Evolutionary conservation across 2,113 vertebrate species (phyloP), one percentile per base, ranked within the genome.

Genomic region (Leucoraja erinaceus): DNA sequence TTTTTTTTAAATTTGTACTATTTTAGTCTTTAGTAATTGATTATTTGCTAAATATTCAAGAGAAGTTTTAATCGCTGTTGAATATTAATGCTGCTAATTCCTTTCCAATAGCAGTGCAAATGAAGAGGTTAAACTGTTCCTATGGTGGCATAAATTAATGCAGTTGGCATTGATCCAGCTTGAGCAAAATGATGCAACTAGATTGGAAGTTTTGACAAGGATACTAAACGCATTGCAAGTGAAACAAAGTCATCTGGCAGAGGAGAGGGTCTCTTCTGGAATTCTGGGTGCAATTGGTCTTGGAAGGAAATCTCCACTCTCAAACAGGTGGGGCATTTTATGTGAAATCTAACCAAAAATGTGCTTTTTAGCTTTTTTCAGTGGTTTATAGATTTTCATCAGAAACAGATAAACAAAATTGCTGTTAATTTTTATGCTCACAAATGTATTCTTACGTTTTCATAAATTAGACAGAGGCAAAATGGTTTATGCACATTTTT

Each of bases 71-170:
- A 47, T 28, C 70, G 47, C 33, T 91, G 22, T 38, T 91, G 33
- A 72, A 72, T 47, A 14, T 91, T 72, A 54, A 91, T 6, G 18
- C 28, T 72, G 70, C 70, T 88, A 31, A 18, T 70, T 74, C 10
- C 10, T 79, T 94, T 86, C 79, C 72, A 93, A 47, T 95, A 99
- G 98, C 93, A 97, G 97, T 66, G 93, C 95, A 1, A 95, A 95
- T 31, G 97, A 99, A 33, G 98, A 99, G 94, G 97, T 98, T n/a
- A 99, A 99, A 94, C 96, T 99, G 94, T 98, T 99, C 93, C 95
- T 99, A 12, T 99, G 98, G 99, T 99, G 98, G 98, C 98, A 99
- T 94, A 99, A 99, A 94, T 95, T 96, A 9, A 94, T 99, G 93
- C 96, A 97, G 93, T 95, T 99, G 25, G 97, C 97, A 94, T 96